A percentile compares a stretch with the other conserved stretches of the same genome.
These are phyloP conservation scores for Timandra comae DNA, from an alignment of 2,888 invertebrate genomes.

Conservation along the genomic window DNA sequence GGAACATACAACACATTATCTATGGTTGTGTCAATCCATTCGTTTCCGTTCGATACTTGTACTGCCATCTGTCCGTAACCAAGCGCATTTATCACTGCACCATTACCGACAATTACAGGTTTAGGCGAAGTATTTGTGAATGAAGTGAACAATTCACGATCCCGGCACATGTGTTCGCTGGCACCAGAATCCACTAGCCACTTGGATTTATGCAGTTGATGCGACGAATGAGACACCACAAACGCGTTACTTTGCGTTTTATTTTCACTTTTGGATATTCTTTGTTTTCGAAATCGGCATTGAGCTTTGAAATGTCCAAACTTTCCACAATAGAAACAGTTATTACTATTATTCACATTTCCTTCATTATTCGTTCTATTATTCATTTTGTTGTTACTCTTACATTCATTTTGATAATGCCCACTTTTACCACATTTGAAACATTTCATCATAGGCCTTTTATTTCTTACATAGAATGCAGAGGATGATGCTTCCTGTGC, in stretches of 20 bases:
- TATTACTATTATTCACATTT: too few relatives aligned
- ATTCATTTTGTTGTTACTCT: neutral
- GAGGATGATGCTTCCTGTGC: neutral
- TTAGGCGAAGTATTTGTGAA: slow-evolving; percentile 10
- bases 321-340: slow-evolving; percentile 16
- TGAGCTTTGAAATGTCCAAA: slow-evolving; percentile 12
- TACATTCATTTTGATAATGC: slow-evolving; percentile 2
- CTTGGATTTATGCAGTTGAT: slow-evolving; percentile 17
- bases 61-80: slow-evolving; percentile 20
- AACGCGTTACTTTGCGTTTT: slow-evolving; percentile 15
- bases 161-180: slow-evolving; percentile 12
- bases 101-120: slow-evolving; percentile 20
- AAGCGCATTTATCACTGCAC: slow-evolving; percentile 8
- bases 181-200: slow-evolving; percentile 24
- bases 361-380: too few relatives aligned
- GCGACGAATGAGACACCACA: too few relatives aligned
- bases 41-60: slow-evolving; percentile 15
- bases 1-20: slow-evolving; percentile 19
- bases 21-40: slow-evolving; percentile 22
- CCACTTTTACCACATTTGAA: slow-evolving; percentile 1
- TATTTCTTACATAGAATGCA: neutral
- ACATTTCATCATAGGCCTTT: neutral
- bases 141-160: slow-evolving; percentile 13
- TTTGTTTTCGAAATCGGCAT: slow-evolving; percentile 10
- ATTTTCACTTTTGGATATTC: neutral